Base-by-base conservation (phyloP, 2,888 invertebrate genomes). In the Cantharis rustica region DNA sequence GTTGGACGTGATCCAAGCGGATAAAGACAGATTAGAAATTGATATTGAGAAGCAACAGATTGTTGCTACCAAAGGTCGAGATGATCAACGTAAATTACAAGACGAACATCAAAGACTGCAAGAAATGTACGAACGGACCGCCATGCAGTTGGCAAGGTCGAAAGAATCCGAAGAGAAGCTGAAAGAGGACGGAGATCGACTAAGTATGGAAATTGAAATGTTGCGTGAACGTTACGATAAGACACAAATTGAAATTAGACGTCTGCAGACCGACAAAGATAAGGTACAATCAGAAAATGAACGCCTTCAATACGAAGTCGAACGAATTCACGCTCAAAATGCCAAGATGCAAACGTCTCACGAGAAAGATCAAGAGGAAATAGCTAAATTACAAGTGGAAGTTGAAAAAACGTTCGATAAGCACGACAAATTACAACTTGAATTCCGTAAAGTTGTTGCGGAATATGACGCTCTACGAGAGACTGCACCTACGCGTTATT, bases 141-240 rank as follows among this genome's bases (percentile, higher is more conserved):
- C 95, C 11, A 90, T 97, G 82, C 96, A 97, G 86, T 89, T 97
- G 23, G 93, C 93, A 75, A 92, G 97, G 82, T 93, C 95, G 72
- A 96, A 96, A 87, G 97, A 97, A 88, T 92, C 93, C 83, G 97
- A 97, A 89, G 97, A 97, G 82, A 97, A 97, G 86, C 94, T 95
- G 26, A 96, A 96, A 84, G 95, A 95, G 85, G 95, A 95, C 82
- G 90, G 95, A 85, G 95, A 95, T 83, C 90, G 95, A 82, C 86
- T 95, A 81, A 89, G 92, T 81, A 92, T 95, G 72, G 97, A 97
- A 84, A 90, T 96, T 23, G 96, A 96, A 87, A 95, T 97, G 92
- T 92, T 95, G 79, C 92, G 96, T 68, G 97, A 97, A 83, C 91
- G 96, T 71, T 95, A 95, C 85, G 97, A 97, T 84, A 97, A 97